Base-by-base conservation (phyloP, 2,888 invertebrate genomes). In the Napeogenes sylphis region DNA sequence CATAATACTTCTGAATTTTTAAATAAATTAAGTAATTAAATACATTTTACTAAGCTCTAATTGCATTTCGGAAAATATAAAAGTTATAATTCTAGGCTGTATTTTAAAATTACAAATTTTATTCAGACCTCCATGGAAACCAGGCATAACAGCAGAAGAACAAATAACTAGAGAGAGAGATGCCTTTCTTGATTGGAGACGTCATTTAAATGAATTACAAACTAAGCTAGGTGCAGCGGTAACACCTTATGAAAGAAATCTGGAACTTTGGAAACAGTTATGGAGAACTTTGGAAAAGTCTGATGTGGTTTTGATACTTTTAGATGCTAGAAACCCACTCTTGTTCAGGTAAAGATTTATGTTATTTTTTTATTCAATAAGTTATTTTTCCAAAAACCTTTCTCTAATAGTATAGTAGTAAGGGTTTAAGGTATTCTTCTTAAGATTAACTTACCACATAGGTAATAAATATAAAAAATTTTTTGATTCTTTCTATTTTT, bases 221-320 rank as follows among this genome's bases (percentile, higher is more conserved):
- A 95, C 96, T 71, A 91, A 93, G 14, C 94, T 98, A 55, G 94
- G 94, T 0, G 91, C 99, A 3, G 91, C 96, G 0, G 85, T 99
- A 68, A 99, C 99, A 0, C 99, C 99, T 0, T 99, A 98, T 84
- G 99, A 99, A 79, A 96, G 97, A 77, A 99, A 99, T 86, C 83
- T 99, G 30, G 98, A 99, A 81, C 96, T 99, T 74, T 99, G 99
- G 99, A 93, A 98, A 56, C 99, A 99, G 81, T 83, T 99, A 45
- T 99, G 99, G 99, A 93, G 99, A 72, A 99, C 99, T 0, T 93
- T 99, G n/a, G 99, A 99, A 83, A 93, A 96, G 72, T 97, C 98
- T 79, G 97, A 99, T 87, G 93, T 99, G 0, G 92, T 99, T 14
- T 93, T 98, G 13, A 96, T 99, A 83, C 97, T 99, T 68, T 95